Conservation (phyloP, 1,140 invertebrate species). For the Saccostrea cuccullata region DNA sequence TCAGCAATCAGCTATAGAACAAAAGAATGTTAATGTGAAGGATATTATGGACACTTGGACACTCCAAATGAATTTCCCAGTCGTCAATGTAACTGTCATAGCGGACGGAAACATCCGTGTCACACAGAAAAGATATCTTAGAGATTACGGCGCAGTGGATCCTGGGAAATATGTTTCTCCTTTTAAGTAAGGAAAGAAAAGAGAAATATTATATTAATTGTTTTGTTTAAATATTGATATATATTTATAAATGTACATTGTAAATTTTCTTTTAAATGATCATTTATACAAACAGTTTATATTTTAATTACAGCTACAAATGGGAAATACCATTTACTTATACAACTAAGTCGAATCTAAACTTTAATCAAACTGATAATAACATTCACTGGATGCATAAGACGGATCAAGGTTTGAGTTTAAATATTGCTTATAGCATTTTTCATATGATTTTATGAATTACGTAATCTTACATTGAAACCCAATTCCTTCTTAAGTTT, state of each 20-base stretch:
- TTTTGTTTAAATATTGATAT: neutral
- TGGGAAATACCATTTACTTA: conserved; percentile 66
- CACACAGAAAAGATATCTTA: conserved; percentile 61
- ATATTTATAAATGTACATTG: neutral
- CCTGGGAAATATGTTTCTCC: conserved; percentile 64
- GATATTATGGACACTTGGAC: conserved; percentile 74
- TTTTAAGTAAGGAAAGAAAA: conserved; percentile 54
- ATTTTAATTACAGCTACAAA: conserved; percentile 52
- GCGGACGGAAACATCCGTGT: conserved; percentile 44
- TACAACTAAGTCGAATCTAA: conserved; percentile 43
- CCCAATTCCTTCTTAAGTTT: too few species aligned
- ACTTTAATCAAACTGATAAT: conserved; percentile 48
- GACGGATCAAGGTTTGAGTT: neutral
- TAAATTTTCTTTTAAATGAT: neutral
- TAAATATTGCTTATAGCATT: neutral
- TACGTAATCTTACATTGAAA: too few species aligned
- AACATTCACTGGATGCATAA: conserved; percentile 55
- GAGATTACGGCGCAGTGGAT: conserved; percentile 57
- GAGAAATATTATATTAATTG: neutral
- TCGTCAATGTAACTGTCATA: conserved; percentile 63
- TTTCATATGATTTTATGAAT: neutral
- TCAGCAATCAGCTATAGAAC: conserved; percentile 57
- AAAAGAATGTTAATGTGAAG: conserved; percentile 54
- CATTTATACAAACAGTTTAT: neutral
- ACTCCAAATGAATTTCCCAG: conserved; percentile 61